phyloP scores from a whole-genome alignment of 2,113 vertebrate species.

The Eidolon helvum region DNA sequence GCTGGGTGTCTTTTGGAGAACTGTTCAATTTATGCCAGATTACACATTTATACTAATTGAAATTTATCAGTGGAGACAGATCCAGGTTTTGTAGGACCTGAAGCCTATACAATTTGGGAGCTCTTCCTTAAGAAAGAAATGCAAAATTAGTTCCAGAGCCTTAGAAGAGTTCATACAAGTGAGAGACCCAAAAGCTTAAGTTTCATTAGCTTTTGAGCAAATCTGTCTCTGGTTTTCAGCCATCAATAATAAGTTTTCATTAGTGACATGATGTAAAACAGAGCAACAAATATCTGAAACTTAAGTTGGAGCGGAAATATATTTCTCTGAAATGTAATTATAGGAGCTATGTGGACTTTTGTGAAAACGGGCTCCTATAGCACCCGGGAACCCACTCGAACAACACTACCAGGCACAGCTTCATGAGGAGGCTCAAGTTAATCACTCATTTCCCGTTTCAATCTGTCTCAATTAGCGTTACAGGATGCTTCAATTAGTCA shows the following conservation, averaged over 20 bases:
- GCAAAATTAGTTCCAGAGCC: background rate
- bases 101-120: background rate
- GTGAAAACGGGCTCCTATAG: background rate
- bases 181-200: background rate
- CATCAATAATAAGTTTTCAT: constrained; percentile 56
- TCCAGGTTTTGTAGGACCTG: background rate
- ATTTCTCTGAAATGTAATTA: constrained; percentile 66
- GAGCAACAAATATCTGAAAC: constrained; percentile 64
- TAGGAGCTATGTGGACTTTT: background rate
- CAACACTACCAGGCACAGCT: background rate
- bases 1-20: constrained; percentile 41
- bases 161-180: background rate
- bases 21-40: background rate
- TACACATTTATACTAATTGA: constrained; percentile 17
- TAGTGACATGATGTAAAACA: constrained; percentile 72
- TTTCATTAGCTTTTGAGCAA: constrained; percentile 29
- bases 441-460: constrained; percentile 77
- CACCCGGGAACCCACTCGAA: constrained; percentile 12
- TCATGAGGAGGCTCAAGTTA: constrained; percentile 62
- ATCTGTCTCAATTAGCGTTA: constrained; percentile 75
- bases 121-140: constrained; percentile 18
- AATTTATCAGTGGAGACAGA: constrained; percentile 45
- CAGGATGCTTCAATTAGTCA: constrained; percentile 73
- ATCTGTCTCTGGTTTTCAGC: constrained; percentile 29
- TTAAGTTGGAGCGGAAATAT: constrained; percentile 38